Evolutionary conservation across 2,888 invertebrate species (phyloP).

Genomic region (Lycocerus yunnanus): DNA sequence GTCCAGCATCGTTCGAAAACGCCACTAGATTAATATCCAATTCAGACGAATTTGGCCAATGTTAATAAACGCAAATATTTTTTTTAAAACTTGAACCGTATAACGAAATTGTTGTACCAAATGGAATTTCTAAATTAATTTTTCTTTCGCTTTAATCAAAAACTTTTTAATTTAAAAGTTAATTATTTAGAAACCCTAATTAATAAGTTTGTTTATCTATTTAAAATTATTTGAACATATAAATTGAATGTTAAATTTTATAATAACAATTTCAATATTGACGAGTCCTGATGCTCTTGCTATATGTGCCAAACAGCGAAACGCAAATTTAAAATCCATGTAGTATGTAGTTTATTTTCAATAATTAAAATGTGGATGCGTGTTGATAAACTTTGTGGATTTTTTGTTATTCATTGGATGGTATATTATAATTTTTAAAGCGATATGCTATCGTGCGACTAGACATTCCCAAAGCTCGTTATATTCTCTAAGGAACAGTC

Average conservation of each 20-base stretch:
- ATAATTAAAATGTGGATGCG: not conserved
- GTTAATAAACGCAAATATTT: slow-evolving; percentile 1
- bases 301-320: not conserved
- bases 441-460: slow-evolving; percentile 7
- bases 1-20: slow-evolving; percentile 13
- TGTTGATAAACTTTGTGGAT: not conserved
- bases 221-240: not conserved
- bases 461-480: slow-evolving; percentile 10
- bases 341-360: not conserved
- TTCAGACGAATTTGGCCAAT: slow-evolving; percentile 1
- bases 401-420: not conserved
- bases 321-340: not conserved
- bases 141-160: not conserved
- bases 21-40: slow-evolving; percentile 15
- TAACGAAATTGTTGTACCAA: not conserved
- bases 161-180: not conserved
- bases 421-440: not conserved
- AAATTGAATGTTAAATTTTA: not conserved
- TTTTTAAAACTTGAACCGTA: not conserved
- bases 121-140: not conserved
- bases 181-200: not conserved
- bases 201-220: not conserved
- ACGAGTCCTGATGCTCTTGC: not conserved
- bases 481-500: slow-evolving; percentile 23
- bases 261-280: not conserved